phyloP scores from a whole-genome alignment of 2,888 invertebrate species.

The Uloborus plumipes region DNA sequence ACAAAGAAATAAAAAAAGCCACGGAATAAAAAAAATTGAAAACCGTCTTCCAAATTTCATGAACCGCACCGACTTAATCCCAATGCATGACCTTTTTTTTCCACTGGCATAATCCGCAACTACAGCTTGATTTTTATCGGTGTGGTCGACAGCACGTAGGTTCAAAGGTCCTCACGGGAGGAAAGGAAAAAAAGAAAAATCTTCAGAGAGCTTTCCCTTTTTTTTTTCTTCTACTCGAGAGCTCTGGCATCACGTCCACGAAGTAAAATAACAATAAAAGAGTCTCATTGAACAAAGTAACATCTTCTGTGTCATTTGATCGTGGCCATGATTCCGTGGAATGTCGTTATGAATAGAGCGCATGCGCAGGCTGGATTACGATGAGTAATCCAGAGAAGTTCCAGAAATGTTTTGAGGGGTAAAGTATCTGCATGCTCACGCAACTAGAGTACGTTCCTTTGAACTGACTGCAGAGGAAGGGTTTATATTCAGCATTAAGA shows the following conservation, averaged over 20 bases:
- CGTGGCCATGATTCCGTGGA: slow-evolving; percentile 18
- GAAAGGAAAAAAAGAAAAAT: slow-evolving; percentile 5
- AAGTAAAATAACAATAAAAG: slow-evolving; percentile 14
- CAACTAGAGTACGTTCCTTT: too few species aligned
- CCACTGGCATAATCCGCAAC: slow-evolving; percentile 15
- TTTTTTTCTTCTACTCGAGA: background rate
- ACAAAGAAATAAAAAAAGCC: too few species aligned
- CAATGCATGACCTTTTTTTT: background rate
- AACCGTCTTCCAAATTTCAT: slow-evolving; percentile 3
- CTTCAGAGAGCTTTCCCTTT: too few species aligned
- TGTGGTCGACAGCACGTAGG: slow-evolving; percentile 2
- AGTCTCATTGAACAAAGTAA: slow-evolving; percentile 9
- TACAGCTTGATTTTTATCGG: slow-evolving; percentile 26
- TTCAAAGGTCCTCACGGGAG: slow-evolving; percentile 26
- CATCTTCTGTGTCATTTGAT: slow-evolving; percentile 43
- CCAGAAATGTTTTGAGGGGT: too few species aligned
- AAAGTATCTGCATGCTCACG: too few species aligned
- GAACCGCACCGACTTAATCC: slow-evolving; percentile 16
- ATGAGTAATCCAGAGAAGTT: too few species aligned
- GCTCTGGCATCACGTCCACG: slow-evolving; percentile 18
- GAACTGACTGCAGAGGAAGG: too few species aligned
- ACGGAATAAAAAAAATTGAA: background rate
- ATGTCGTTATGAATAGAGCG: too few species aligned
- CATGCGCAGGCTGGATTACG: too few species aligned
- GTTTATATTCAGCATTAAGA: too few species aligned